Conservation (phyloP, 2,888 invertebrate species). For the Drosophila villosipedis region DNA sequence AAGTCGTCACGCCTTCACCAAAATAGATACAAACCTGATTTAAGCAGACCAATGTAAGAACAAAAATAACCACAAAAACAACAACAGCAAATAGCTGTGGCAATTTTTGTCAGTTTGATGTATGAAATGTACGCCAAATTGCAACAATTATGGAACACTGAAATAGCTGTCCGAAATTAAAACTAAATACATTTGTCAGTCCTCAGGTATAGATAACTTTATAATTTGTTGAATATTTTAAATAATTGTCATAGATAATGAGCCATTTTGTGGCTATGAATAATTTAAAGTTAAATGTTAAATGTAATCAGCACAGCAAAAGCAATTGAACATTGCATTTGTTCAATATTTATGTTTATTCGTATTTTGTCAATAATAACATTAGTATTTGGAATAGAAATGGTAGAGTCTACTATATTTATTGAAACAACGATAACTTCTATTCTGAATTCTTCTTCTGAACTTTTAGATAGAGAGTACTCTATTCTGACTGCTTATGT, state of each 20-base stretch:
- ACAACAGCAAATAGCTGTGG: background rate
- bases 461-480: background rate
- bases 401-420: background rate
- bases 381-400: background rate
- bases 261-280: background rate
- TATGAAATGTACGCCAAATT: conserved; percentile 7
- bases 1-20: conserved; percentile 65
- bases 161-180: background rate
- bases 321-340: background rate
- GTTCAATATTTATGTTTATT: background rate
- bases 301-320: background rate
- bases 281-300: background rate
- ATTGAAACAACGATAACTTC: background rate
- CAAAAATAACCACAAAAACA: background rate
- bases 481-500: background rate
- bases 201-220: background rate
- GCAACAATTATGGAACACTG: background rate
- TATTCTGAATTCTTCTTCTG: background rate
- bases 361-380: background rate
- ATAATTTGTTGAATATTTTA: background rate
- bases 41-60: conserved; percentile 17
- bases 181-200: background rate
- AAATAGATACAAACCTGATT: conserved; percentile 30
- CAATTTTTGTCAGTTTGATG: conserved; percentile 4
- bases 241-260: background rate